A percentile compares a stretch with the other conserved stretches of the same genome.
phyloP scores from a whole-genome alignment of 2,113 vertebrate genomes.

The Anoplopoma fimbria region DNA sequence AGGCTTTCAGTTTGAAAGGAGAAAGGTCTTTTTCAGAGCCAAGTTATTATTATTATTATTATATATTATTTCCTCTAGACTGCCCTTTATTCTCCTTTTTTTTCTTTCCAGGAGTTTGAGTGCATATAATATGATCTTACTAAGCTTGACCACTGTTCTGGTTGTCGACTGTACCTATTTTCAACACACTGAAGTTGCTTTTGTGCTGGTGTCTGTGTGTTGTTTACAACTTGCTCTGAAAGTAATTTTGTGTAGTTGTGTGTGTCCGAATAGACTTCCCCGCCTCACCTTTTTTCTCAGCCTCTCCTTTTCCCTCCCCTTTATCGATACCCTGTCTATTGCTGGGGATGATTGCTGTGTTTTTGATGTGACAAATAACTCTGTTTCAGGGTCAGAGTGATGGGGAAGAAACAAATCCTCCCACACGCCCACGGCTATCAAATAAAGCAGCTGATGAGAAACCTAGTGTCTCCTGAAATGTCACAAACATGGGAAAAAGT shows the following conservation, averaged over 20 bases:
- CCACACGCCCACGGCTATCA: neutral
- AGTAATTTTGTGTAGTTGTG: conserved; percentile 1
- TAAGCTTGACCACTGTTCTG: conserved; percentile 5
- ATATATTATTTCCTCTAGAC: conserved; percentile 54
- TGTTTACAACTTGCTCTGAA: conserved; percentile 12
- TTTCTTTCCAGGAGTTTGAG: conserved; percentile 42
- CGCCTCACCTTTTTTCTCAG: conserved; percentile 17
- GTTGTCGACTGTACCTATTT: conserved; percentile 30
- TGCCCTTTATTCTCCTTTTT: conserved; percentile 35
- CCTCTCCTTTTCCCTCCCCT: conserved; percentile 22
- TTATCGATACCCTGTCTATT: conserved; percentile 46
- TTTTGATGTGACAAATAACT: conserved; percentile 38
- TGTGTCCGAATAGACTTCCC: conserved; percentile 6
- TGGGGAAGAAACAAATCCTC: conserved; percentile 30
- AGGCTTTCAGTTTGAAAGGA: conserved; percentile 52
- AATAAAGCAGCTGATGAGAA: conserved; percentile 24
- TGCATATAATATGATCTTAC: conserved; percentile 40
- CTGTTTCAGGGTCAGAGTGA: conserved; percentile 30
- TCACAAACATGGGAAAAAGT: neutral
- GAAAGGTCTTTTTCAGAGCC: conserved; percentile 37
- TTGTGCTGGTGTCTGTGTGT: conserved; percentile 36
- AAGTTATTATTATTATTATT: too few species aligned
- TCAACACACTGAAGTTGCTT: neutral
- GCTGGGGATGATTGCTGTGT: conserved; percentile 44
- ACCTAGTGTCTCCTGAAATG: neutral